phyloP scores from a whole-genome alignment of 2,888 invertebrate genomes.

The Plebejus argus region DNA sequence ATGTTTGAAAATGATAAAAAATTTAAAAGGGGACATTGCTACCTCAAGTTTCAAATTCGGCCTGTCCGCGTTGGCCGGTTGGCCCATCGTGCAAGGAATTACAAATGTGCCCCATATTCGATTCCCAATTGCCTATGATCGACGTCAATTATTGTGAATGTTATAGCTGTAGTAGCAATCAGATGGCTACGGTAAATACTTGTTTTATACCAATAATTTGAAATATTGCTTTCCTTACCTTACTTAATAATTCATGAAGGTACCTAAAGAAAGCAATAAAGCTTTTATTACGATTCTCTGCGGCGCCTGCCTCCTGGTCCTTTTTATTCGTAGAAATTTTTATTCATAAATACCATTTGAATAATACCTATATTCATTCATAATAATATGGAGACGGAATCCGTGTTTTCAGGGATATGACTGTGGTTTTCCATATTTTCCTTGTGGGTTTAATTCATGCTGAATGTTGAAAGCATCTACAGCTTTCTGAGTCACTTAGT shows the following conservation, averaged over 20 bases:
- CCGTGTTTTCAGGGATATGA: neutral
- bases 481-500: neutral
- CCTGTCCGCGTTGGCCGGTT: too few relatives aligned
- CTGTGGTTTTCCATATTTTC: neutral
- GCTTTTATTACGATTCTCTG: neutral
- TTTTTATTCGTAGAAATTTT: neutral
- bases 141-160: too few relatives aligned
- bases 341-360: neutral
- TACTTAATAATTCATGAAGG: neutral
- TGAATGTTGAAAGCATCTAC: neutral
- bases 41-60: too few relatives aligned
- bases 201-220: neutral
- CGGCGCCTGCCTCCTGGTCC: neutral
- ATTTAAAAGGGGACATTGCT: too few relatives aligned
- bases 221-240: neutral
- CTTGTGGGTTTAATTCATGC: neutral
- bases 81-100: too few relatives aligned
- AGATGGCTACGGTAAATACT: neutral
- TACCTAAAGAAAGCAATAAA: neutral
- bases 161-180: too few relatives aligned
- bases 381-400: neutral
- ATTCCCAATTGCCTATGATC: too few relatives aligned
- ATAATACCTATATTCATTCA: neutral
- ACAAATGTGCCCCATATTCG: too few relatives aligned
- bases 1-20: too few relatives aligned